A percentile compares a stretch with the other conserved stretches of the same genome.
phyloP scores from a whole-genome alignment of 1,140 invertebrate genomes.

The Rhopalosiphum padi region DNA sequence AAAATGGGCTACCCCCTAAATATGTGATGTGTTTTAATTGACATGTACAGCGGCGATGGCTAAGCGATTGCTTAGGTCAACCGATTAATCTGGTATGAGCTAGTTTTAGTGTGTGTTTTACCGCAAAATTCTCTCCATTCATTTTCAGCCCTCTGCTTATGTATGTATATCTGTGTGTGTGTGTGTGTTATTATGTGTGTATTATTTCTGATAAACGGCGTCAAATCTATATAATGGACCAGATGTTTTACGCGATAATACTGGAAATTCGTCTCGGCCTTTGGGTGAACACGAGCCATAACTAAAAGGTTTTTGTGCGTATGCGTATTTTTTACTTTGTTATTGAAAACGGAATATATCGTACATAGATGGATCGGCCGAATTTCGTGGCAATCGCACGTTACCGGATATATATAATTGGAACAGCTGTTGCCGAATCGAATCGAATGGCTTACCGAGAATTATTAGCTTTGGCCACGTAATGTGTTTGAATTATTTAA shows the following conservation, averaged over 20 bases:
- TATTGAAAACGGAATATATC: slow-evolving; percentile 30
- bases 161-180: too few relatives aligned
- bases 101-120: slow-evolving; percentile 43
- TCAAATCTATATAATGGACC: slow-evolving; percentile 25
- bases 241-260: slow-evolving; percentile 54
- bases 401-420: slow-evolving; percentile 33
- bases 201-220: slow-evolving; percentile 53
- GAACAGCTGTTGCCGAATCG: slow-evolving; percentile 40
- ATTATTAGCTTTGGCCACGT: slow-evolving; percentile 32
- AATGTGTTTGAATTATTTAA: slow-evolving; percentile 37
- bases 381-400: slow-evolving; percentile 45
- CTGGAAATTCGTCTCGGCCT: slow-evolving; percentile 54
- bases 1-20: background rate
- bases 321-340: background rate
- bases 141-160: slow-evolving; percentile 9
- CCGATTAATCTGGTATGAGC: slow-evolving; percentile 13
- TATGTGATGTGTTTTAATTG: slow-evolving; percentile 42
- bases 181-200: background rate
- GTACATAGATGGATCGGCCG: slow-evolving; percentile 19
- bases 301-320: slow-evolving; percentile 53
- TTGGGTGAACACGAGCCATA: slow-evolving; percentile 53
- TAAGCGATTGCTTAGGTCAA: slow-evolving; percentile 29
- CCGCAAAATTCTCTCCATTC: background rate
- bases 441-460: slow-evolving; percentile 35
- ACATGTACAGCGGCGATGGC: slow-evolving; percentile 18